A percentile compares a stretch with the other conserved stretches of the same genome.
Conservation (phyloP, 2,113 vertebrate species). For the Hippoglossus stenolepis region DNA sequence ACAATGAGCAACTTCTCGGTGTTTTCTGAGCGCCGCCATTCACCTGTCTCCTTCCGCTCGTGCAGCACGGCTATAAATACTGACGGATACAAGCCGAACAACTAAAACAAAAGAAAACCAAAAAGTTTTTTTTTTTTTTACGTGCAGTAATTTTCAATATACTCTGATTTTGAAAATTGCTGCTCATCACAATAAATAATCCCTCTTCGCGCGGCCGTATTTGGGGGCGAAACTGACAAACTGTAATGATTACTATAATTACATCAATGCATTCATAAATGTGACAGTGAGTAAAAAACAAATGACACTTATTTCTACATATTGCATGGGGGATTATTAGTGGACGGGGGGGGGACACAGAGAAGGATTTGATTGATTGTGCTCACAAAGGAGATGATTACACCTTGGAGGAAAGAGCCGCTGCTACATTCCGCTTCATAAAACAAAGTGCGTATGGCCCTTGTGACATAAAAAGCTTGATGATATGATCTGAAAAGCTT, state of each 20-base stretch:
- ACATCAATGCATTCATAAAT: constrained; percentile 18
- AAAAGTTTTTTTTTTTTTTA: neutral
- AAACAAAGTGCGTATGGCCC: constrained; percentile 23
- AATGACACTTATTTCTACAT: neutral
- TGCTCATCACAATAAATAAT: constrained; percentile 18
- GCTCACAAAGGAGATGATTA: constrained; percentile 53
- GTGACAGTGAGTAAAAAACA: constrained; percentile 1
- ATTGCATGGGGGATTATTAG: constrained; percentile 8
- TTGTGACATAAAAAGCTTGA: neutral
- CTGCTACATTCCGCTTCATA: constrained; percentile 18
- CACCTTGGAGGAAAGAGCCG: constrained; percentile 18
- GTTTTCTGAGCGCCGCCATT: too few species aligned
- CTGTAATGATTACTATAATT: constrained; percentile 47
- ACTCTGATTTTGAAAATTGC: neutral
- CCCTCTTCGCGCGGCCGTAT: neutral
- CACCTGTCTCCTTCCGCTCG: too few species aligned
- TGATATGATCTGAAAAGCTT: constrained; percentile 47
- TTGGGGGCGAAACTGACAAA: constrained; percentile 15
- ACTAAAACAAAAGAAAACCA: too few species aligned
- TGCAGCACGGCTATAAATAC: too few species aligned
- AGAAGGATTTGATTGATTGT: constrained; percentile 32
- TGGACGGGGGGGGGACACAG: neutral
- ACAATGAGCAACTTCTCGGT: too few species aligned
- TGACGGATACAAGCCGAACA: too few species aligned
- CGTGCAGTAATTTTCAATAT: neutral